These are phyloP conservation scores for Orchesella flavescens DNA, from an alignment of 2,888 invertebrate species.

Conservation along the genomic window DNA sequence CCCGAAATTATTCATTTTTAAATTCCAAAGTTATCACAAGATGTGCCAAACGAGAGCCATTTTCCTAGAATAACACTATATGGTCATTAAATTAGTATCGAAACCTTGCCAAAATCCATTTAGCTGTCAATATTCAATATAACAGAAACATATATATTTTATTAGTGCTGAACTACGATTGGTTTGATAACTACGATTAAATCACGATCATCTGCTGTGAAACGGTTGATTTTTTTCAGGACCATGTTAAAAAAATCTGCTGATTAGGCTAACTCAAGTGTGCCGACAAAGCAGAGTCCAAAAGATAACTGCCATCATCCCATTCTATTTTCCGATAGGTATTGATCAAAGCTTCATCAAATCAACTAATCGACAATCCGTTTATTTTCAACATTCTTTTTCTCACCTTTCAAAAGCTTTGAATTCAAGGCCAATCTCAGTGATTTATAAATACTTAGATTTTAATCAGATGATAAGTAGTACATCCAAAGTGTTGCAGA, in stretches of 20 bases:
- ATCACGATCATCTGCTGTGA: slow-evolving; percentile 14
- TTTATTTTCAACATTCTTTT: slow-evolving; percentile 5
- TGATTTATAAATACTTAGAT: slow-evolving; percentile 15
- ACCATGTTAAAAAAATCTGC: neutral
- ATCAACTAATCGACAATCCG: neutral
- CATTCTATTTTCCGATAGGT: neutral
- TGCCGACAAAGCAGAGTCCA: slow-evolving; percentile 9
- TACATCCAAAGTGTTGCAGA: too few relatives aligned
- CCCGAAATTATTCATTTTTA: too few relatives aligned
- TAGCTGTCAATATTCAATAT: slow-evolving; percentile 30
- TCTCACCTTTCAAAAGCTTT: neutral
- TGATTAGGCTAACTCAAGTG: slow-evolving; percentile 27
- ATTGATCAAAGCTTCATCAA: slow-evolving; percentile 1
- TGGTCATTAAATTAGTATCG: neutral
- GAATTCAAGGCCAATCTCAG: slow-evolving; percentile 21
- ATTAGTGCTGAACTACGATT: too few relatives aligned
- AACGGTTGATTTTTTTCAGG: neutral
- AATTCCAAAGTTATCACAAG: neutral
- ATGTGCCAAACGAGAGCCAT: neutral
- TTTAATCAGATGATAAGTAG: too few relatives aligned
- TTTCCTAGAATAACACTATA: too few relatives aligned
- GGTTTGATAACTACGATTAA: slow-evolving; percentile 18
- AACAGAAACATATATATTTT: neutral
- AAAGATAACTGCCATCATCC: slow-evolving; percentile 4
- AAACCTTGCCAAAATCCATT: neutral